phyloP scores from a whole-genome alignment of 2,888 invertebrate genomes.

The Arrhopalites spinosus region DNA sequence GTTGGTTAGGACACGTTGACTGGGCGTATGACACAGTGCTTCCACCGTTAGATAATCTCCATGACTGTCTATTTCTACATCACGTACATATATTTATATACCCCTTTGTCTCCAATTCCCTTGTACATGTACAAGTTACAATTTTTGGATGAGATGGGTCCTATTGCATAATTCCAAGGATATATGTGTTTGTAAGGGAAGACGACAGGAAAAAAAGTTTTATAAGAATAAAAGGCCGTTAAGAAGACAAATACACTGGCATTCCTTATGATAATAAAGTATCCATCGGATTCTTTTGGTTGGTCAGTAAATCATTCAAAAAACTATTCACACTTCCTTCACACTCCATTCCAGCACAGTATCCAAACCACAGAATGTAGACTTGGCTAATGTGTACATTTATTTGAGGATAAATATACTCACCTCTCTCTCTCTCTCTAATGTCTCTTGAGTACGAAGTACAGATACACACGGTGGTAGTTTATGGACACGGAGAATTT shows the following conservation, averaged over 20 bases:
- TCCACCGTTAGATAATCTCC: conserved; percentile 14
- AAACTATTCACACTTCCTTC: conserved; percentile 36
- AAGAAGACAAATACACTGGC: conserved; percentile 43
- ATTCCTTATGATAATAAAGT: conserved; percentile 42
- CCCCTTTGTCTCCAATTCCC: not conserved
- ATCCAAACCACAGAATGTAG: not conserved
- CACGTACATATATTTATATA: not conserved
- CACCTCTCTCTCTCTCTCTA: not conserved
- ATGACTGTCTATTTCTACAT: conserved; percentile 4
- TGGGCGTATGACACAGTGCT: conserved; percentile 39
- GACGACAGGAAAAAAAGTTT: not conserved
- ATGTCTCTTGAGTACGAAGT: not conserved
- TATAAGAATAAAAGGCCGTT: conserved; percentile 39
- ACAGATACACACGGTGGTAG: conserved; percentile 9
- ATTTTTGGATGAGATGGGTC: not conserved
- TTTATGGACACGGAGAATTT: conserved; percentile 24
- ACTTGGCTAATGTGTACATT: not conserved
- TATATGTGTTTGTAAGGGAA: not conserved
- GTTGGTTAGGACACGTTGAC: conserved; percentile 33
- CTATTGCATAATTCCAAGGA: not conserved
- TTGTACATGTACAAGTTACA: not conserved
- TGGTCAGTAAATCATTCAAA: conserved; percentile 41
- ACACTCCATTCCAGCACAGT: conserved; percentile 35
- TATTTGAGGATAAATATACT: conserved; percentile 1
- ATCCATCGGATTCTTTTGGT: conserved; percentile 41